Evolutionary conservation across 1,140 invertebrate species (phyloP), one percentile per base, ranked within the genome.

Genomic region (Megathymus violae): DNA sequence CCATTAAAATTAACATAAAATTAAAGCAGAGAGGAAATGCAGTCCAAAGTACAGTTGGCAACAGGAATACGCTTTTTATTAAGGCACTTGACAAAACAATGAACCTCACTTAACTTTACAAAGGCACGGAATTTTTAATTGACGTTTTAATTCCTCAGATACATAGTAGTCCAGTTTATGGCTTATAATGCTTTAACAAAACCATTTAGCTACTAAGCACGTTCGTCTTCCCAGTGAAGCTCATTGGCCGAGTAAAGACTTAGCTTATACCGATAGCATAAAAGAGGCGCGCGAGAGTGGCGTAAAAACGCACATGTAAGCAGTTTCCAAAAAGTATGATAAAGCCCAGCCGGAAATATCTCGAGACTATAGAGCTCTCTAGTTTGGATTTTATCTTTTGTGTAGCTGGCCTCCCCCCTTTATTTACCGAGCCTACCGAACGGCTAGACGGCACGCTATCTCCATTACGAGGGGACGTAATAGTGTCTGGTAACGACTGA

Each of bases 381-480:
- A 59, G 43, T 47, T 47, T 44, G 40, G n/a, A n/a, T 58, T 47
- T 59, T 59, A 43, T 59, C 43, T 47, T 59, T 59, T 47, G 54
- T 47, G 54, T 46, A 47, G 58, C 54, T 25, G 51, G 43, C 47
- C 63, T 62, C 69, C 68, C 50, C 66, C 36, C n/a, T n/a, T 59
- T 50, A 54, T 69, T 69, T 62, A 44, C 51, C 51, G 15, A 62
- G 67, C 67, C 68, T 76, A 56, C 43, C 65, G 74, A 76, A 78
- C 54, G 76, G 71, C 73, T 77, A 74, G 72, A 74, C 77, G 74
- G 74, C 79, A 83, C 74, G 74, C 72, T 67, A 81, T 69, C 64
- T 69, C 61, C 71, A 74, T 68, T 70, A 74, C 38, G 68, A 74
- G 76, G 76, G 76, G 76, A 74, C 71, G 70, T 68, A 62, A 71